Percentiles rank a stretch among this genome's conserved stretches.
Evolutionary conservation across 2,797 vertebrate species (phyloP).

Genomic region (Falco naumanni): DNA sequence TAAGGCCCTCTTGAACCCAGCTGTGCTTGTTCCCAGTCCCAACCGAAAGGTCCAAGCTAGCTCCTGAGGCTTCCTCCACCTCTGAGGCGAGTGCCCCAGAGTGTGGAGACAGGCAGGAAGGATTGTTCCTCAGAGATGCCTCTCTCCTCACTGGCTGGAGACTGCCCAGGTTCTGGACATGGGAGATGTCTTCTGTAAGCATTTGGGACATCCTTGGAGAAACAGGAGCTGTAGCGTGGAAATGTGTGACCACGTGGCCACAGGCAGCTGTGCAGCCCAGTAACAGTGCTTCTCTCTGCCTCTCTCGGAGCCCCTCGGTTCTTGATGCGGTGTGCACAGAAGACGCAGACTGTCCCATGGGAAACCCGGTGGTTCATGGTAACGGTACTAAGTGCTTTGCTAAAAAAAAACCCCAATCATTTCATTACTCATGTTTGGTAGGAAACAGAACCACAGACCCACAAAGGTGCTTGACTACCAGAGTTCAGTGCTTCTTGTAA

Average conservation of each 20-base stretch:
- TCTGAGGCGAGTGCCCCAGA: neutral
- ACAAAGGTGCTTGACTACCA: neutral
- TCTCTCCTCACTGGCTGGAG: neutral
- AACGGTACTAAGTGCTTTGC: constrained; percentile 68
- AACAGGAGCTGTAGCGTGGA: neutral
- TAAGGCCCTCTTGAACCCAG: neutral
- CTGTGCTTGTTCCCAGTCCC: neutral
- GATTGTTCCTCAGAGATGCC: neutral
- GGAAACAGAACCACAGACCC: neutral
- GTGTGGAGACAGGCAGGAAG: accelerated
- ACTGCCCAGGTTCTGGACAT: neutral
- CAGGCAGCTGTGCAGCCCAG: accelerated
- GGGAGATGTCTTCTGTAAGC: neutral
- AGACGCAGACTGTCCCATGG: constrained; percentile 71
- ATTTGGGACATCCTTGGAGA: neutral
- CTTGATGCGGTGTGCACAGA: constrained; percentile 63
- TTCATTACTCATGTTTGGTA: neutral
- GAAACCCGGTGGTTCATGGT: constrained; percentile 69
- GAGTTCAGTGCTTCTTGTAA: neutral
- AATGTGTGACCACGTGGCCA: accelerated
- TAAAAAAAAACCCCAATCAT: neutral
- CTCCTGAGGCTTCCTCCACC: neutral
- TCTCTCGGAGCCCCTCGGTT: constrained; percentile 72
- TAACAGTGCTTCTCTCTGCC: neutral
- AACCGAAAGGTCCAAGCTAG: neutral